These are phyloP conservation scores for Polypterus bichir DNA, from an alignment of 2,113 vertebrate species.

Conservation along the genomic window DNA sequence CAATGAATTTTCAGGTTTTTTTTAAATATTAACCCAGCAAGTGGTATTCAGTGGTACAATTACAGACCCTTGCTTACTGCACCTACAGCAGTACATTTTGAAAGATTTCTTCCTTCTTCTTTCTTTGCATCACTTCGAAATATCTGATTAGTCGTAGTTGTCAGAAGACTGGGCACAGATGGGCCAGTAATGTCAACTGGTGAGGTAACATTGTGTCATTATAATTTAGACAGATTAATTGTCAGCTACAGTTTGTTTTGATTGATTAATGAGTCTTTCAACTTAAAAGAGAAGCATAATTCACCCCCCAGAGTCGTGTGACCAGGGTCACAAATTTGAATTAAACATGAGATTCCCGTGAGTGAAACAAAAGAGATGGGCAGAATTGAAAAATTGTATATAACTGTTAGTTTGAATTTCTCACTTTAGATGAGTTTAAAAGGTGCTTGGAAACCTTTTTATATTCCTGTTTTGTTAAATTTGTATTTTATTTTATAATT, in stretches of 20 bases:
- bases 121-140: too few relatives aligned
- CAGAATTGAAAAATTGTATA: constrained; percentile 17
- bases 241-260: constrained; percentile 53
- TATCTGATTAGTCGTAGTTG: constrained; percentile 23
- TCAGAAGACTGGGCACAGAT: constrained; percentile 25
- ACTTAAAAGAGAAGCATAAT: constrained; percentile 20
- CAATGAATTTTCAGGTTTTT: too few relatives aligned
- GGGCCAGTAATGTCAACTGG: constrained; percentile 37
- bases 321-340: constrained; percentile 49
- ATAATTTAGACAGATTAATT: constrained; percentile 57
- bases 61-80: too few relatives aligned
- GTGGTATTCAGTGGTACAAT: too few relatives aligned
- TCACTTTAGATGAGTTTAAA: constrained; percentile 36
- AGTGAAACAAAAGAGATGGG: constrained; percentile 51
- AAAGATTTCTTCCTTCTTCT: too few relatives aligned
- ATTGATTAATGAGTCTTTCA: constrained; percentile 71
- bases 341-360: constrained; percentile 61
- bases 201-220: constrained; percentile 51
- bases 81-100: too few relatives aligned
- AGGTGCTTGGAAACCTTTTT: constrained; percentile 33
- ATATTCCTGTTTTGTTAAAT: constrained; percentile 20
- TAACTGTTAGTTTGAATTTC: constrained; percentile 22
- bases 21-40: too few relatives aligned
- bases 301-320: constrained; percentile 23
- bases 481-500: too few relatives aligned